Percentiles rank a stretch among this genome's conserved stretches.
phyloP scores from a whole-genome alignment of 2,888 invertebrate species.

The Scelioninae gen. 1 region DNA sequence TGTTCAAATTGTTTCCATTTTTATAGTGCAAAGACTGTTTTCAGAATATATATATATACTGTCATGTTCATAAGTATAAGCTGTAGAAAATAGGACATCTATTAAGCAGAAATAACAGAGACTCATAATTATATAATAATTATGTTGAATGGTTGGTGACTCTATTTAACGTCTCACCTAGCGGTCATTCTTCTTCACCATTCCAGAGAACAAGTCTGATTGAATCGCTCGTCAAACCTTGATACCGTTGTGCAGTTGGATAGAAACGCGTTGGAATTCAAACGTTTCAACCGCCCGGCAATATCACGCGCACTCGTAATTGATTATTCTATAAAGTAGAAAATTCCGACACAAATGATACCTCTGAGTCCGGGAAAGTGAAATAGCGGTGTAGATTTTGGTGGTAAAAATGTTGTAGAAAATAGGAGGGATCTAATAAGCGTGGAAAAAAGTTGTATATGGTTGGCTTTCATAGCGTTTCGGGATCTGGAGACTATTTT shows the following conservation, averaged over 20 bases:
- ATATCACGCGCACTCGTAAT: constrained; percentile 32
- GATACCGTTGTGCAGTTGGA: not conserved
- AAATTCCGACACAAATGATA: constrained; percentile 39
- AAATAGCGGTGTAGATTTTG: constrained; percentile 52
- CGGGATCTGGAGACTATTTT: constrained; percentile 80
- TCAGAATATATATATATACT: too few relatives aligned
- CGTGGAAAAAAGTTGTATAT: constrained; percentile 64
- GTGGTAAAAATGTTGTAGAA: constrained; percentile 62
- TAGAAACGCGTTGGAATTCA: constrained; percentile 8
- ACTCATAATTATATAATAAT: too few relatives aligned
- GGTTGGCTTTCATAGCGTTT: constrained; percentile 68
- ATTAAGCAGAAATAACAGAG: too few relatives aligned
- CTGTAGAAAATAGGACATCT: too few relatives aligned
- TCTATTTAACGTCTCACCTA: too few relatives aligned
- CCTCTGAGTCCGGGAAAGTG: constrained; percentile 42
- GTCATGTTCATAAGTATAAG: too few relatives aligned
- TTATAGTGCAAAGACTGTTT: too few relatives aligned
- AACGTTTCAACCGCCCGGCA: constrained; percentile 4
- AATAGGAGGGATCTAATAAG: constrained; percentile 67
- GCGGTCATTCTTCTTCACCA: too few relatives aligned
- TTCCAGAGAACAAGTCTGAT: not conserved
- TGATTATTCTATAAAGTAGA: constrained; percentile 52
- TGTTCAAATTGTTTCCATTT: too few relatives aligned
- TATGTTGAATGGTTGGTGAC: too few relatives aligned
- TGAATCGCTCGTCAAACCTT: not conserved